Evolutionary conservation across 2,113 vertebrate genomes (phyloP).

Genomic region (Pogonocichla stellata): DNA sequence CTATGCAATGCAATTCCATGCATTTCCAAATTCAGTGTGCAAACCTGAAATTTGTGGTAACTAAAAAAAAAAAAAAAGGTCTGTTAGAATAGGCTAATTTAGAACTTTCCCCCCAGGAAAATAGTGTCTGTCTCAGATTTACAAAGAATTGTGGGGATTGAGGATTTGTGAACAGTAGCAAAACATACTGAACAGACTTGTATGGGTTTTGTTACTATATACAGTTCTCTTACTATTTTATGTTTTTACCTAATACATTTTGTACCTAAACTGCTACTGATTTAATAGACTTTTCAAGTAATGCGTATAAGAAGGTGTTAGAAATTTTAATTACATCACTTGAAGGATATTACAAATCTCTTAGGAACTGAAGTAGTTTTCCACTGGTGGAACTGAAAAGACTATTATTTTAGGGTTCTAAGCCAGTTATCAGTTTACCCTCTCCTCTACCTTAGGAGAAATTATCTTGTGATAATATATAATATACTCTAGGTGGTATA

Average conservation of each 20-base stretch:
- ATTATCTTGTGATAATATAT: neutral
- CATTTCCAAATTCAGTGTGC: neutral
- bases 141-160: neutral
- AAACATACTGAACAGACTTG: neutral
- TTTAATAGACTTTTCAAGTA: neutral
- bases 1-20: neutral
- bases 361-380: neutral
- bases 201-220: neutral
- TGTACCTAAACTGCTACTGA: neutral
- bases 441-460: neutral
- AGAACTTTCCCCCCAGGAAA: rapidly evolving
- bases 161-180: neutral
- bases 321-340: neutral
- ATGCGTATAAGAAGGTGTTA: neutral
- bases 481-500: neutral
- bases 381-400: neutral
- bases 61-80: neutral
- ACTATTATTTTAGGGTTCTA: neutral
- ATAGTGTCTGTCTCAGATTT: neutral
- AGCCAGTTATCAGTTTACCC: neutral
- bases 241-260: neutral
- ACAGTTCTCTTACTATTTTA: neutral
- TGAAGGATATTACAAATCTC: neutral
- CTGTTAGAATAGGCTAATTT: neutral
- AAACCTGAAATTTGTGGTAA: neutral